Evolutionary conservation across 2,888 invertebrate genomes (phyloP), one percentile per base, ranked within the genome.

Genomic region (Tenthredo scrophulariae): DNA sequence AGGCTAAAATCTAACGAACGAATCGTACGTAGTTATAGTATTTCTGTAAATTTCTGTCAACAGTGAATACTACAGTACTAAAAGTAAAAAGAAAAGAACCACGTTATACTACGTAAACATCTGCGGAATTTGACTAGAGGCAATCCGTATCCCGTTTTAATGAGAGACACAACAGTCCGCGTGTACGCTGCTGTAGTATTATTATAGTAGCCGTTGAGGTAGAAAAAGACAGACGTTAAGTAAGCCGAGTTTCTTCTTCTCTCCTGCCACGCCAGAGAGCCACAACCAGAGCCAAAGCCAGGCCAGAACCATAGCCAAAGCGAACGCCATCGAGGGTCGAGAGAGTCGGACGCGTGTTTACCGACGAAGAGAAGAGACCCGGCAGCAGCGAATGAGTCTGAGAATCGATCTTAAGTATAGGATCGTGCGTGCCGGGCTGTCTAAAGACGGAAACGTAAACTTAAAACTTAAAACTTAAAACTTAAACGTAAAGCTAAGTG

Each of bases 131-230:
- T 26, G 67, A 67, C 33, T 67, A 29, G 67, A 29, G 33, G 26
- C 15, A 4, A 29, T 67, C 33, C 18, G 33, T 29, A 67, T 67
- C 15, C 67, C 67, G 67, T 67, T 67, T 67, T 67, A 33, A 67
- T 67, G 37, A 74, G 43, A 40, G 40, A 22, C 43, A 74, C 40
- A 43, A 43, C 40, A 74, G 40, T 22, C 72, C 40, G 40, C 72
- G 72, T 74, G 72, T 22, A 62, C 72, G 43, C 40, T 37, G 13
- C 72, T 74, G 72, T 74, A 74, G 72, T 74, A 74, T 74, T 74
- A 74, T 74, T 74, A 74, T 74, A 74, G 72, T 37, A 70, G 3
- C 62, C 62, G 62, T 62, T 62, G 26, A 62, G 26, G n/a, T 18
- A 26, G 33, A 67, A 33, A 15, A 33, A 33, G 18, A 33, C 13